These are phyloP conservation scores for Arremon brunneinucha DNA, from an alignment of 2,797 vertebrate genomes.

Conservation along the genomic window DNA sequence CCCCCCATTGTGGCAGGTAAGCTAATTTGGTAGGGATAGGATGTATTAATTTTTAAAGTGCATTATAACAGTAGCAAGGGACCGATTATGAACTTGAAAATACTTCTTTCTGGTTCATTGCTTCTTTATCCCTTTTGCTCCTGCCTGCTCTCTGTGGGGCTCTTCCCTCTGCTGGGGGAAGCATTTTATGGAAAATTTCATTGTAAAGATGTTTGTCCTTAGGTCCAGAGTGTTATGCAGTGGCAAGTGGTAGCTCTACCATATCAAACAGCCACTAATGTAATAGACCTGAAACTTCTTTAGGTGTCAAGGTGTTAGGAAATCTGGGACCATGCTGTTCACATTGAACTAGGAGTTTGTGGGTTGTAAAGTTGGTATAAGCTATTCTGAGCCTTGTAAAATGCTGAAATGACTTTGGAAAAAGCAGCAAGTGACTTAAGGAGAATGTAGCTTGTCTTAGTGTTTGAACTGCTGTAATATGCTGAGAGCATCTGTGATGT, in stretches of 20 bases:
- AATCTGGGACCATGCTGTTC: background rate
- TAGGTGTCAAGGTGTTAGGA: background rate
- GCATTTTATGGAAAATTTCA: background rate
- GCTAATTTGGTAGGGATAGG: background rate
- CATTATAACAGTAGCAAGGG: background rate
- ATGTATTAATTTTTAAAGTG: background rate
- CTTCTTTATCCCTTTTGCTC: background rate
- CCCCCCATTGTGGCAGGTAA: constrained; percentile 71
- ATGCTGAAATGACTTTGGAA: background rate
- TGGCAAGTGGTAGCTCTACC: background rate
- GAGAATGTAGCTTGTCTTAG: background rate
- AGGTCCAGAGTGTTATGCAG: background rate
- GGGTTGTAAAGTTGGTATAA: background rate
- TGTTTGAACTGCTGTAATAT: background rate
- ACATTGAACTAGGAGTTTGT: background rate
- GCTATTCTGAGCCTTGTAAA: background rate
- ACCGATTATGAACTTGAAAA: background rate
- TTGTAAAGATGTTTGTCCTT: background rate
- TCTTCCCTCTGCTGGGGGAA: background rate
- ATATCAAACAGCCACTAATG: background rate
- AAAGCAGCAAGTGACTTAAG: background rate
- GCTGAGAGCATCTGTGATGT: background rate
- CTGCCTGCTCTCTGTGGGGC: background rate
- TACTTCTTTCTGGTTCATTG: background rate
- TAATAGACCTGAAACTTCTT: background rate